Conservation (phyloP, 2,113 vertebrate species). For the Sarotherodon lohbergeri region DNA sequence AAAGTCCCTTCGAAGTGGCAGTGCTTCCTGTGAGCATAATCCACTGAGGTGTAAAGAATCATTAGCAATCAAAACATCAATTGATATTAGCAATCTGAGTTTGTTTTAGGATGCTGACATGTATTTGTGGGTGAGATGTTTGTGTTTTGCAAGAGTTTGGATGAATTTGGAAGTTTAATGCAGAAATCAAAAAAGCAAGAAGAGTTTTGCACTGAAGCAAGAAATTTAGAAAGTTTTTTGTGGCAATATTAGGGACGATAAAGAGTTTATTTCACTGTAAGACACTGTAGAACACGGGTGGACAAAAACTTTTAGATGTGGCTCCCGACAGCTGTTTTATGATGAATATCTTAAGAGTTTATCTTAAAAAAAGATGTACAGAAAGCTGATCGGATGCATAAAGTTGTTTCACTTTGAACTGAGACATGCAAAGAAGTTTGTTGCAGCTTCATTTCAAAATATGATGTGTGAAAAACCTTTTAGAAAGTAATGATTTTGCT, state of each 20-base stretch:
- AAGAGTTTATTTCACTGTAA: not conserved
- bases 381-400: not conserved
- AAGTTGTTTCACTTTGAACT: not conserved
- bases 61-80: not conserved
- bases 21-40: not conserved
- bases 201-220: not conserved
- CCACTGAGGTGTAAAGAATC: not conserved
- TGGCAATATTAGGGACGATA: not conserved
- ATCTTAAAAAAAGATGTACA: not conserved
- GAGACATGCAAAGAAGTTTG: not conserved
- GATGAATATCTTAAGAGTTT: not conserved
- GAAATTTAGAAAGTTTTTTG: fast-evolving
- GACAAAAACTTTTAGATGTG: not conserved
- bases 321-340: not conserved
- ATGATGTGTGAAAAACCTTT: not conserved
- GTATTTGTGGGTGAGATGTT: not conserved
- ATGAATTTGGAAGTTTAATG: not conserved
- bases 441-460: not conserved
- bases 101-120: not conserved
- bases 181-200: not conserved
- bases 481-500: not conserved
- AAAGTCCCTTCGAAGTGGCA: not conserved
- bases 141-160: not conserved
- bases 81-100: not conserved
- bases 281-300: not conserved